Evolutionary conservation across 2,888 invertebrate genomes (phyloP).

Genomic region (Nemoura dubitans): DNA sequence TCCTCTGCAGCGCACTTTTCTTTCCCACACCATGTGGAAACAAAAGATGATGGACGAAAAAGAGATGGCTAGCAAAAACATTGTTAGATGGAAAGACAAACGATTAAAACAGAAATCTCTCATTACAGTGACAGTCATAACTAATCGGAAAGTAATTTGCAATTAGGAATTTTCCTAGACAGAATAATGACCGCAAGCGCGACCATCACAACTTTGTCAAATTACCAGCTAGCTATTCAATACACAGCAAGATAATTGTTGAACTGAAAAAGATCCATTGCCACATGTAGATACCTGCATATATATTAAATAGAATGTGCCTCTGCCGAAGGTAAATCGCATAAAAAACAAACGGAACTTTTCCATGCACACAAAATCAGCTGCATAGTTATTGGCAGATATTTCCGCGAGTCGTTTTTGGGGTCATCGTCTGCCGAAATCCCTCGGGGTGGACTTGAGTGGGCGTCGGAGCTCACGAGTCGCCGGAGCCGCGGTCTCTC

Average conservation of each 20-base stretch:
- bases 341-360: background rate
- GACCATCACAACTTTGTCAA: background rate
- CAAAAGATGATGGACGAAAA: slow-evolving; percentile 28
- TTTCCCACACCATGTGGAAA: slow-evolving; percentile 30
- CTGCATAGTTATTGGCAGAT: too few species aligned
- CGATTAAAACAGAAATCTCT: slow-evolving; percentile 22
- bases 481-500: background rate
- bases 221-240: background rate
- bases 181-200: slow-evolving; percentile 13
- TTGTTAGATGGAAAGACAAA: background rate
- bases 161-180: slow-evolving; percentile 26
- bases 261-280: too few species aligned
- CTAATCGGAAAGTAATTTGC: slow-evolving; percentile 38
- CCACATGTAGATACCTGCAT: too few species aligned
- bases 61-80: slow-evolving; percentile 25
- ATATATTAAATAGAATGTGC: too few species aligned
- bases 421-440: slow-evolving; percentile 30
- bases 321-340: background rate
- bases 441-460: slow-evolving; percentile 19
- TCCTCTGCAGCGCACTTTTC: background rate
- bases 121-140: slow-evolving; percentile 29
- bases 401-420: slow-evolving; percentile 21
- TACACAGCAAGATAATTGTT: too few species aligned
- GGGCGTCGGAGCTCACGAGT: background rate
- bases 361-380: background rate